Base-by-base conservation (phyloP, 2,888 invertebrate genomes). In the Drosophila maculinotata region DNA sequence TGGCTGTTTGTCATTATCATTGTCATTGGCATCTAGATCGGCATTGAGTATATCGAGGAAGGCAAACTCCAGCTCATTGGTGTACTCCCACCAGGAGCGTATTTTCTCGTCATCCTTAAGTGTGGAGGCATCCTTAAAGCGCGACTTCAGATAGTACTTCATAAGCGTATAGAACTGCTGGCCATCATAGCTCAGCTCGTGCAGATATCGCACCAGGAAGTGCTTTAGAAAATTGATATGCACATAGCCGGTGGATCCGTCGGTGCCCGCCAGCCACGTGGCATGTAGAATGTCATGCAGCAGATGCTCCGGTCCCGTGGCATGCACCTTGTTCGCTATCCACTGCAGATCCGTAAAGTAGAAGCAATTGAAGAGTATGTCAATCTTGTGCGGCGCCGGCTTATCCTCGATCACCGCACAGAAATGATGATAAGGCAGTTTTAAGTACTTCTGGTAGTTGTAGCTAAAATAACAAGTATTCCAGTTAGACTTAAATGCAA, bases 161-260 rank as follows among this genome's bases (percentile, higher is more conserved):
- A 95, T 91, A 69, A 97, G 94, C 2, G 96, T 94, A 81, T 95
- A 96, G 83, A 97, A 94, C 91, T 97, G 97, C 83, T 95, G 93
- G 28, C 96, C 96, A 90, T 97, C 97, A 79, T 96, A 95, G 83
- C 94, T 95, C 52, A 97, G 92, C 12, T 96, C 95, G 82, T 93
- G 93, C 4, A 95, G 94, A 79, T 95, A 94, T 0, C 93, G 93
- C 90, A 95, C 95, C 62, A 97, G 93, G 64, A 96, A 94, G 70
- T 95, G 94, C 82, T 94, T 94, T 3, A 91, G 71, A 31, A 91
- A 76, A 81, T 73, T 77, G 58, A 91, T 90, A 69, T 90, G 90
- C 31, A 79, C 74, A 54, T 93, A 93, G 35, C 76, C 74, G 12
- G 60, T 38, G 20, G 72, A 67, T n/a, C 62, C 65, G 1, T 66